Evolutionary conservation across 2,797 vertebrate species (phyloP), one percentile per base, ranked within the genome.

Genomic region (Spea hammondii): DNA sequence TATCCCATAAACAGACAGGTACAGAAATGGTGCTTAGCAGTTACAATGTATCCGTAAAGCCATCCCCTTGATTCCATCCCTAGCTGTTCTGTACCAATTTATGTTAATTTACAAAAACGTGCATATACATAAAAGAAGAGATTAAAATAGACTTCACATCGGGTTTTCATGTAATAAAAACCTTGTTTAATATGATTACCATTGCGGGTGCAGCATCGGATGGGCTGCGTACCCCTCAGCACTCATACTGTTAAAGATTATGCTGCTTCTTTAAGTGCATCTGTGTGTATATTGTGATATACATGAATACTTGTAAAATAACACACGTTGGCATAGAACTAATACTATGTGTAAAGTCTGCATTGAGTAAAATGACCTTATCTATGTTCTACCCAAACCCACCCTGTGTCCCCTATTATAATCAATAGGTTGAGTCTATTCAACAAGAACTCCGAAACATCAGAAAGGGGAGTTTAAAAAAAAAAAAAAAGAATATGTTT

Each of bases 1-100:
- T 93, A 86, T 93, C 91, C 90, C 92, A 92, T 92, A 92, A 87
- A 85, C 86, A 94, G 91, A 94, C 91, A 91, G 90, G 89, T 88
- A 75, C 74, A 83, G 62, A 9, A 83, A 86, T 87, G 74, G 76
- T 85, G 71, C 80, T 86, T 4, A 86, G 79, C 85, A 87, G 87
- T 79, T 81, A 65, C 79, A 12, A 69, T 71, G 59, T 60, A 62
- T 14, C 3, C 62, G n/a, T 70, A 48, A 53, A 4, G 12, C 17
- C 54, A 82, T 78, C 67, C 57, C 45, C 74, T 81, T 84, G 66
- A 86, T 77, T 49, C 62, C 59, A 49, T 82, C 86, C 84, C 73
- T 77, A 68, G 1, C 86, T 91, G 84, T 93, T 95, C 90, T 94
- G 85, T 88, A 91, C 87, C 92, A 90, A 92, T 89, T 87, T 85